Conservation (phyloP, 1,140 invertebrate species). For the Drosophila mayri region DNA sequence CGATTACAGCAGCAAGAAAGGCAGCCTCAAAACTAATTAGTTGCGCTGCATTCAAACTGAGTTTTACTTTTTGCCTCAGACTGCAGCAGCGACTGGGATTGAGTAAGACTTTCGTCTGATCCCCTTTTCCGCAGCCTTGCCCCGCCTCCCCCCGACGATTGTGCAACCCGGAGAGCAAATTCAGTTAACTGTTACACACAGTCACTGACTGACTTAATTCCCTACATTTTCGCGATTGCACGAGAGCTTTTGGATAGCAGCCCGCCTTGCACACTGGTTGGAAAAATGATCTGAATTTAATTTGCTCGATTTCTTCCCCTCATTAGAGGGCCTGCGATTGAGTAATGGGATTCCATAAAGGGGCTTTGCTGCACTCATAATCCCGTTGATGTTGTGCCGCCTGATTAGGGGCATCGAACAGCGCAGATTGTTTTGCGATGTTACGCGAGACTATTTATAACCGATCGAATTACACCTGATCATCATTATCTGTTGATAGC, state of each 20-base stretch:
- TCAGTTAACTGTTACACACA: slow-evolving; percentile 79
- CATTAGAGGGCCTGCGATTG: slow-evolving; percentile 15
- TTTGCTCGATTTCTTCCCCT: slow-evolving; percentile 11
- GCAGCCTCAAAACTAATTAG: slow-evolving; percentile 77
- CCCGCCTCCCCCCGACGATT: slow-evolving; percentile 6
- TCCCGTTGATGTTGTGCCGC: slow-evolving; percentile 41
- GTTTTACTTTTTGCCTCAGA: slow-evolving; percentile 63
- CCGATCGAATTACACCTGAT: slow-evolving; percentile 46
- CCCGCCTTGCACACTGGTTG: slow-evolving; percentile 6
- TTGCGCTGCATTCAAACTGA: slow-evolving; percentile 72
- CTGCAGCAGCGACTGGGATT: slow-evolving; percentile 51
- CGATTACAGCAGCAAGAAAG: slow-evolving; percentile 55
- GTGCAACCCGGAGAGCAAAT: slow-evolving; percentile 53
- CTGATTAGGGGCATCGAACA: slow-evolving; percentile 35
- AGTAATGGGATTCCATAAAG: slow-evolving; percentile 17
- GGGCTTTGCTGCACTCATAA: slow-evolving; percentile 14
- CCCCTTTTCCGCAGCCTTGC: slow-evolving; percentile 12
- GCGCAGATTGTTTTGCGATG: slow-evolving; percentile 40
- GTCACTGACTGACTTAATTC: slow-evolving; percentile 79
- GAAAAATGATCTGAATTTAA: slow-evolving; percentile 11
- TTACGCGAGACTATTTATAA: slow-evolving; percentile 47
- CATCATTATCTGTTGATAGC: slow-evolving; percentile 9
- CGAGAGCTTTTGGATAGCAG: slow-evolving; percentile 16
- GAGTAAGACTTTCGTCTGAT: slow-evolving; percentile 71
- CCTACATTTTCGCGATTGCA: slow-evolving; percentile 69